Evolutionary conservation across 2,888 invertebrate species (phyloP).

Genomic region (Anoplius nigerrimus): DNA sequence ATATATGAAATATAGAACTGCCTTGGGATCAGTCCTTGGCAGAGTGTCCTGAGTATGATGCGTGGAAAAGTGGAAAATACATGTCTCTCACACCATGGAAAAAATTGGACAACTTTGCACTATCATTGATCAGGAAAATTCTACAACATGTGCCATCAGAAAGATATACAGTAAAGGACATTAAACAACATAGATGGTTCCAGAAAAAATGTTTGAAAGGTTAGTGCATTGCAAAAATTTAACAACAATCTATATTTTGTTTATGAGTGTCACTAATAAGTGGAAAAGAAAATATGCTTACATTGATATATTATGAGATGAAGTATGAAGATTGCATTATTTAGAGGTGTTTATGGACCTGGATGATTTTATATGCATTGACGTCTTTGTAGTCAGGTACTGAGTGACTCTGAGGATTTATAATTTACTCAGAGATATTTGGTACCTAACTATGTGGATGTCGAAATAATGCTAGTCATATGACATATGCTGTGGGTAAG

Average conservation of each 20-base stretch:
- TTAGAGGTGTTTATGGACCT: no score
- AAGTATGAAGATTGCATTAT: not conserved
- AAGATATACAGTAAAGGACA: conserved; percentile 82
- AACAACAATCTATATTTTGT: not conserved
- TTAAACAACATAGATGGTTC: conserved; percentile 87
- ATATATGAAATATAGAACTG: conserved; percentile 81
- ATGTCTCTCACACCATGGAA: conserved; percentile 85
- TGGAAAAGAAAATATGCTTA: not conserved
- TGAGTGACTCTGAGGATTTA: conserved; percentile 88
- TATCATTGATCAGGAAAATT: conserved; percentile 86
- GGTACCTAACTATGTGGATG: conserved; percentile 68
- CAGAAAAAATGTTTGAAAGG: conserved; percentile 57
- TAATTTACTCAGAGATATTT: conserved; percentile 68
- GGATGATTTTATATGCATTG: conserved; percentile 12
- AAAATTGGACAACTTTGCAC: conserved; percentile 85
- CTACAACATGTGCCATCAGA: conserved; percentile 82
- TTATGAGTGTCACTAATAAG: no score
- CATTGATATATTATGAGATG: not conserved
- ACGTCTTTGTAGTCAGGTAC: conserved; percentile 83
- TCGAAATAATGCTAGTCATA: no score
- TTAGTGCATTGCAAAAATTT: conserved; percentile 32
- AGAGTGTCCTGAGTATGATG: conserved; percentile 83
- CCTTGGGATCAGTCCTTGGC: conserved; percentile 93
- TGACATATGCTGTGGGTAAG: no score
- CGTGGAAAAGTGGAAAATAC: conserved; percentile 84